Base-by-base conservation (phyloP, 2,113 vertebrate species). In the Ardeotis arabs region DNA sequence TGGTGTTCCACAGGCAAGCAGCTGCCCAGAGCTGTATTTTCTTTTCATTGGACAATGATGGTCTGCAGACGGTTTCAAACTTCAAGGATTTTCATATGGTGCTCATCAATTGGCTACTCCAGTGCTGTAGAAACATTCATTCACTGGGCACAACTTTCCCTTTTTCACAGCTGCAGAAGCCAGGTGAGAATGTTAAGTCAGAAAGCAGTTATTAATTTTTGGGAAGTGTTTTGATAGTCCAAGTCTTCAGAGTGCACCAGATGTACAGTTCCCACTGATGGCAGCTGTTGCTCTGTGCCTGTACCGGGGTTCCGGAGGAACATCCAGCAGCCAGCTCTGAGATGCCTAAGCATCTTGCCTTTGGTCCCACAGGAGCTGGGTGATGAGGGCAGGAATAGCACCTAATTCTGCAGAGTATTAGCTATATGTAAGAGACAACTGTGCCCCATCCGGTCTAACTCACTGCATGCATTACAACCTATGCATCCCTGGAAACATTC, bases 281-380 rank as follows among this genome's bases (percentile, higher is more conserved):
- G 49, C 24, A 81, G n/a, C 60, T 67, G 20, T 22, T 37, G 69
- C 19, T 67, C 69, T 49, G 28, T 72, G 66, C 33, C 5, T 9
- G 52, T 33, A 33, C 15, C 0, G 0, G 0, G 1, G 13, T 33
- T 84, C 60, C 53, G n/a, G 18, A 59, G 72, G 35, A 86, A 17
- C 5, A 52, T 22, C 28, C 27, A 85, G 35, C 62, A 82, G 53
- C 49, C 60, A 77, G 44, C 35, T 70, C 59, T 45, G 52, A 77
- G 27, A 53, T 22, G 23, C 1, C 0, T 2, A 10, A 41, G 13
- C 10, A 21, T 35, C 78, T 62, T 37, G 10, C 18, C 44, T 68
- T 56, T 87, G 39, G 52, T 91, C 24, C n/a, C 60, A 60, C 13
- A 63, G 35, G 39, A 91, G 15, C 19, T 4, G 2, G 4, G n/a